Conservation (phyloP, 2,888 invertebrate genomes). For the Leptura quadrifasciata region DNA sequence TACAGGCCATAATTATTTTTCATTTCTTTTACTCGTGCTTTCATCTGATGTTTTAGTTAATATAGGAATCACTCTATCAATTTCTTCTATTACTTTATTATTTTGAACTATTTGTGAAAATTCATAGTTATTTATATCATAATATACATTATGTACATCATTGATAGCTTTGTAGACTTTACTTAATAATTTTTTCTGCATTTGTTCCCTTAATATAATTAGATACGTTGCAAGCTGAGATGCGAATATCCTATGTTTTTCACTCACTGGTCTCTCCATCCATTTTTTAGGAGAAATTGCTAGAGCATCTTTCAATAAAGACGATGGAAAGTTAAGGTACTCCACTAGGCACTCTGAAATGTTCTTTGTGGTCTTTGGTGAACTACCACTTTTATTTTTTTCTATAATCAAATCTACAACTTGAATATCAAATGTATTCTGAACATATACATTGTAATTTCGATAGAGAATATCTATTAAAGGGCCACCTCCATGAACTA, state of each 20-base stretch:
- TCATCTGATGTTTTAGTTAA: slow-evolving; percentile 2
- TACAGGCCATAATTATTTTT: no score
- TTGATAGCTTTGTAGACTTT: slow-evolving; percentile 54
- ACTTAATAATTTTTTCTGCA: slow-evolving; percentile 53
- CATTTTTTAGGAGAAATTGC: slow-evolving; percentile 51
- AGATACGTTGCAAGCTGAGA: slow-evolving; percentile 58
- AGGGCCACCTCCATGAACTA: slow-evolving; percentile 58
- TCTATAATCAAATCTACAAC: slow-evolving; percentile 58
- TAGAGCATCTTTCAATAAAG: slow-evolving; percentile 52
- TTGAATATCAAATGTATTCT: slow-evolving; percentile 58
- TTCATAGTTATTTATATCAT: slow-evolving; percentile 51
- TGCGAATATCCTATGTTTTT: slow-evolving; percentile 54
- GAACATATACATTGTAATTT: slow-evolving; percentile 53
- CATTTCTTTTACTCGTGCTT: no score
- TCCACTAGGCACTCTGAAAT: slow-evolving; percentile 57
- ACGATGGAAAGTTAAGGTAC: slow-evolving; percentile 56
- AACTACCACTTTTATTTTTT: slow-evolving; percentile 52
- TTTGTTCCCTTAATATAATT: slow-evolving; percentile 54
- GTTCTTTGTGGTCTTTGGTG: slow-evolving; percentile 42
- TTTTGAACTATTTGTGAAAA: slow-evolving; percentile 51
- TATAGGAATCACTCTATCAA: slow-evolving; percentile 54
- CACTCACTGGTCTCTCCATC: slow-evolving; percentile 55
- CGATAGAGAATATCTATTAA: slow-evolving; percentile 56
- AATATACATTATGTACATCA: slow-evolving; percentile 55
- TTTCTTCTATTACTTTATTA: slow-evolving; percentile 48